Base-by-base conservation (phyloP, 2,888 invertebrate species). In the Nephrocerus scutellatus region DNA sequence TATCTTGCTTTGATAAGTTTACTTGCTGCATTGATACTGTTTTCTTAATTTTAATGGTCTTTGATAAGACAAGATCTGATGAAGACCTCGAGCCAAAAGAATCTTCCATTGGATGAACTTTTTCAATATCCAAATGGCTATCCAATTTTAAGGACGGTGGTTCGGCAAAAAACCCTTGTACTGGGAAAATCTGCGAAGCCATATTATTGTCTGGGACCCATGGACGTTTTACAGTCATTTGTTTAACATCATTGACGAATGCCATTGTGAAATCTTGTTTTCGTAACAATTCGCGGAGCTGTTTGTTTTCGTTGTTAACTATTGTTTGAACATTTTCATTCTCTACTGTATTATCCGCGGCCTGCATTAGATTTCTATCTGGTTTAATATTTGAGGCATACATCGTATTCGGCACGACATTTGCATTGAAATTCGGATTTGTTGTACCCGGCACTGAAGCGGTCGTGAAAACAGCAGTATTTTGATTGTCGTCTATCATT, bases 381-480 rank as follows among this genome's bases (percentile, higher is more conserved):
- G 29, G 30, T 30, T 43, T 40, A 24, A 20, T 37, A 25, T 37
- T 35, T 5, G 31, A 6, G 30, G 28, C 13, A 33, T 36, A 45
- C 32, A 36, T 42, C 47, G 21, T 33, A 44, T 18, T 41, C 5
- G 15, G 21, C 16, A 23, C 63, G 25, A 70, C 50, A 13, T 48
- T 60, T 8, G 68, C 62, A 22, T 65, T 53, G 51, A 72, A 73
- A 45, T 71, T 67, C 5, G 76, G 74, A 43, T 74, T 60, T 5
- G 77, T 73, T 22, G 75, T 74, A 29, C 71, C 69, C 22, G 75
- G 73, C 33, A 74, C 71, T 44, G 73, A 74, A 20, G 72, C 62
- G 55, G 74, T 12, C 10, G 15, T 21, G 15, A 16, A 21, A 20
- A 22, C 13, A 10, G 3, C n/a, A 6, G 31, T n/a, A 31, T 12